Percentiles rank a stretch among this genome's conserved stretches.
Evolutionary conservation across 1,140 invertebrate species (phyloP).

Genomic region (Drosophila subobscura): DNA sequence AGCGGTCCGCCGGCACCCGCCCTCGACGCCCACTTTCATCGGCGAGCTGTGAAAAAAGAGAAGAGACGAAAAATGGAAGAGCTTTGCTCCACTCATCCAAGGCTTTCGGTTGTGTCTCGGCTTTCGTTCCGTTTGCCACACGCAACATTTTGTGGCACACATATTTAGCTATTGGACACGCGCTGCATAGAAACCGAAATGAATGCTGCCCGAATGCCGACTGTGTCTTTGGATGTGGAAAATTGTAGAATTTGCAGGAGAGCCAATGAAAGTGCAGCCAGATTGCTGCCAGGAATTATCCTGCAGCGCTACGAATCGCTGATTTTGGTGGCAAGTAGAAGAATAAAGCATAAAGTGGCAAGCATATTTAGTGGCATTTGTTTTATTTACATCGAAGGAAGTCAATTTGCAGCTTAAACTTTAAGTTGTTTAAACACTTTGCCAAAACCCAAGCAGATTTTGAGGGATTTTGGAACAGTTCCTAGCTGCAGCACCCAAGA

Average conservation of each 20-base stretch:
- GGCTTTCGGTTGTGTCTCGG: constrained; percentile 38
- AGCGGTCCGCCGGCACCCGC: background rate
- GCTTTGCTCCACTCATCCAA: constrained; percentile 6
- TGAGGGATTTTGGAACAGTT: too few species aligned
- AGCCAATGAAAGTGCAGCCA: constrained; percentile 57
- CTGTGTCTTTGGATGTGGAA: background rate
- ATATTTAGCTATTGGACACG: constrained; percentile 34
- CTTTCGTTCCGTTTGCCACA: constrained; percentile 46
- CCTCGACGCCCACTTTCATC: constrained; percentile 76
- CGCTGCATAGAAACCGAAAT: constrained; percentile 69
- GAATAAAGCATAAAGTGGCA: constrained; percentile 12
- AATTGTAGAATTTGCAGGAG: constrained; percentile 46
- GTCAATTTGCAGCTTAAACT: background rate
- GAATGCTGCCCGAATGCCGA: constrained; percentile 35
- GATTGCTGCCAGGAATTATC: constrained; percentile 3
- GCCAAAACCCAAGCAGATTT: too few species aligned
- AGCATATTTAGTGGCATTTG: background rate
- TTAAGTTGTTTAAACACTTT: too few species aligned
- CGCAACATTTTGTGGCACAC: constrained; percentile 62
- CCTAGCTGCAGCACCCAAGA: too few species aligned
- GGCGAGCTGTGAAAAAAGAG: constrained; percentile 35
- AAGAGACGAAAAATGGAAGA: constrained; percentile 1
- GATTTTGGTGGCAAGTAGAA: background rate
- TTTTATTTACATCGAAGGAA: background rate
- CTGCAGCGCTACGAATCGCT: background rate